These are phyloP conservation scores for Hirtodrosophila histrioides DNA, from an alignment of 2,888 invertebrate genomes.

Conservation along the genomic window DNA sequence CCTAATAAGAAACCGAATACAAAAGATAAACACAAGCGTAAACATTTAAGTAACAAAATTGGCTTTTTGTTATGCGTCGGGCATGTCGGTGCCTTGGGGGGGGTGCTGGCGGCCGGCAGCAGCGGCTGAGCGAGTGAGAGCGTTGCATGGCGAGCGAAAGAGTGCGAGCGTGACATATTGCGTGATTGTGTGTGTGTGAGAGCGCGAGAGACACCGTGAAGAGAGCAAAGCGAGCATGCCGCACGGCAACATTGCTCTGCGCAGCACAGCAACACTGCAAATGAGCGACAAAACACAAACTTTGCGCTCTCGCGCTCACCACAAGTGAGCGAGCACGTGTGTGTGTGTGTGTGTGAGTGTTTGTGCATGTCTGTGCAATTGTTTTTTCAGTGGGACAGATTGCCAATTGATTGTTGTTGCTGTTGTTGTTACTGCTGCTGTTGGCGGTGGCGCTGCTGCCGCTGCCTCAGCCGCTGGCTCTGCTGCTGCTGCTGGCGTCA, in stretches of 20 bases:
- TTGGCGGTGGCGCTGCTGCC: conserved; percentile 41
- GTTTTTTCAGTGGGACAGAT: conserved; percentile 79
- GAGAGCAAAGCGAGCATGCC: conserved; percentile 27
- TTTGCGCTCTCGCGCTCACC: conserved; percentile 17
- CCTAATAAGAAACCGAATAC: conserved; percentile 82
- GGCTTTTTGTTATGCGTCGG: conserved; percentile 79
- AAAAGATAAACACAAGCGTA: conserved; percentile 82
- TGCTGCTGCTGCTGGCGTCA: conserved; percentile 41
- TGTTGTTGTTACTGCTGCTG: conserved; percentile 44
- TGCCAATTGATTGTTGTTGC: conserved; percentile 76
- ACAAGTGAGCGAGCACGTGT: conserved; percentile 61
- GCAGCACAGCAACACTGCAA: conserved; percentile 58
- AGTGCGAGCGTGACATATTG: conserved; percentile 4
- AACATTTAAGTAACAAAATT: conserved; percentile 82
- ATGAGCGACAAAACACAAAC: conserved; percentile 31
- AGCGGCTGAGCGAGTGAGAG: conserved; percentile 16
- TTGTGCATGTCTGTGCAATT: conserved; percentile 59
- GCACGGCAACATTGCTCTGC: conserved; percentile 58
- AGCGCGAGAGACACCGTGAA: conserved; percentile 6
- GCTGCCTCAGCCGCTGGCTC: conserved; percentile 36
- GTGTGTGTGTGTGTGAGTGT: conserved; percentile 35
- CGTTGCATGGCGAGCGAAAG: conserved; percentile 4
- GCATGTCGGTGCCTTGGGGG: conserved; percentile 15
- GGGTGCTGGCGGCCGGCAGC: conserved; percentile 7
- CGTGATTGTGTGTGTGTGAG: conserved; percentile 1